Conservation (phyloP, 2,113 vertebrate species). For the Paradisaea rubra region DNA sequence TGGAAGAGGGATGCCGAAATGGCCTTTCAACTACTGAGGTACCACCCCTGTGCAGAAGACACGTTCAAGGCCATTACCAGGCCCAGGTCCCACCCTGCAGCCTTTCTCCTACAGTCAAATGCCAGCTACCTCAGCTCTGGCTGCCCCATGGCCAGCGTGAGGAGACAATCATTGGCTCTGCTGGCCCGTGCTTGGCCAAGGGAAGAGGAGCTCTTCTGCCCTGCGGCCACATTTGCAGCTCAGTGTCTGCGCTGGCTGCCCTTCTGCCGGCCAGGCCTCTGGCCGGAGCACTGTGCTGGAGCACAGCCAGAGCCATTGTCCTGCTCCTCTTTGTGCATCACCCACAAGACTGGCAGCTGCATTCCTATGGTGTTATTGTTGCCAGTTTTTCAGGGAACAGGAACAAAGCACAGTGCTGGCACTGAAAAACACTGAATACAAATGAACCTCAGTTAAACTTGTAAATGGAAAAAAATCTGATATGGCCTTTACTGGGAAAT, state of each 20-base stretch:
- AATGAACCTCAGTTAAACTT: constrained; percentile 17
- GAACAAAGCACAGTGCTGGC: constrained; percentile 47
- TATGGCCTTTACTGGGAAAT: not conserved
- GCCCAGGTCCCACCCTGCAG: not conserved
- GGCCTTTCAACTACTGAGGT: not conserved
- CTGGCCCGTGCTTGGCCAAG: not conserved
- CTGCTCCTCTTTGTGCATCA: not conserved
- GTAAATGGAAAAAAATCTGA: constrained; percentile 1
- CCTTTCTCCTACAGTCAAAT: fast-evolving
- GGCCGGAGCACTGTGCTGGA: not conserved
- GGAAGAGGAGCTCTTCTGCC: not conserved
- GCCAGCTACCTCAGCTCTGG: not conserved
- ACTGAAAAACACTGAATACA: not conserved
- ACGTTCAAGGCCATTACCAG: fast-evolving
- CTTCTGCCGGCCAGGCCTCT: not conserved
- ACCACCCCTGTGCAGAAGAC: fast-evolving
- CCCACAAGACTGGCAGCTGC: constrained; percentile 28
- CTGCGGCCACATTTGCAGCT: fast-evolving
- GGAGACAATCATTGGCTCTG: fast-evolving
- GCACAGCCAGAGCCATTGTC: not conserved
- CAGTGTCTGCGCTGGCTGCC: not conserved
- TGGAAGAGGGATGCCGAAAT: not conserved
- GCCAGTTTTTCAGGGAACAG: constrained; percentile 18
- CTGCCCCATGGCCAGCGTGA: not conserved
- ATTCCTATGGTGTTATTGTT: not conserved